These are phyloP conservation scores for Styela plicata DNA, from an alignment of 23 tunicate species.

Conservation along the genomic window DNA sequence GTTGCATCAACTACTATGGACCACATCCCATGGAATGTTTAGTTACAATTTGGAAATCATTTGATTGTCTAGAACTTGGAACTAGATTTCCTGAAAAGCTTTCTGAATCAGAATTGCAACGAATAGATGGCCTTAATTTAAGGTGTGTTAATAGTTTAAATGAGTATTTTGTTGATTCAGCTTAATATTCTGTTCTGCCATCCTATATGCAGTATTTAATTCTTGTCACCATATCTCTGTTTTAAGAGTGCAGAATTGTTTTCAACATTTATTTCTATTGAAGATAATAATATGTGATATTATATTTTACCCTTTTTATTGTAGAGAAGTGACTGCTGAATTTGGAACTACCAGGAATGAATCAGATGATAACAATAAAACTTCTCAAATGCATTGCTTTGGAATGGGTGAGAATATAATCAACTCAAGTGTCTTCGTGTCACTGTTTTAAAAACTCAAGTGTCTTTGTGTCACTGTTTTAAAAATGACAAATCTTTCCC, in stretches of 20 bases:
- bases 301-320: no score
- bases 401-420: constrained; percentile 25
- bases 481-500: background rate
- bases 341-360: background rate
- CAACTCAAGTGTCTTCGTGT: background rate
- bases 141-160: background rate
- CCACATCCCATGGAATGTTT: no score
- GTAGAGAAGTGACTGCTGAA: background rate
- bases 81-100: constrained; percentile 19
- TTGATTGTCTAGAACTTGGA: background rate
- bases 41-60: constrained; percentile 16
- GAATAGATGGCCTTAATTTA: background rate
- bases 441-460: background rate
- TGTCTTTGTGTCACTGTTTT: background rate
- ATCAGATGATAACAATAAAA: constrained; percentile 4
- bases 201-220: no score
- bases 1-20: no score
- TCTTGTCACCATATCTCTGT: no score
- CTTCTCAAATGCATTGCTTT: constrained; percentile 23
- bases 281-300: no score
- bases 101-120: background rate
- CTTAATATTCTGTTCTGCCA: no score
- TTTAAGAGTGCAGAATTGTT: no score
- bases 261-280: no score
- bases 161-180: no score